A percentile compares a stretch with the other conserved stretches of the same genome.
These are phyloP conservation scores for Physella acuta DNA, from an alignment of 1,140 invertebrate genomes.

Conservation along the genomic window DNA sequence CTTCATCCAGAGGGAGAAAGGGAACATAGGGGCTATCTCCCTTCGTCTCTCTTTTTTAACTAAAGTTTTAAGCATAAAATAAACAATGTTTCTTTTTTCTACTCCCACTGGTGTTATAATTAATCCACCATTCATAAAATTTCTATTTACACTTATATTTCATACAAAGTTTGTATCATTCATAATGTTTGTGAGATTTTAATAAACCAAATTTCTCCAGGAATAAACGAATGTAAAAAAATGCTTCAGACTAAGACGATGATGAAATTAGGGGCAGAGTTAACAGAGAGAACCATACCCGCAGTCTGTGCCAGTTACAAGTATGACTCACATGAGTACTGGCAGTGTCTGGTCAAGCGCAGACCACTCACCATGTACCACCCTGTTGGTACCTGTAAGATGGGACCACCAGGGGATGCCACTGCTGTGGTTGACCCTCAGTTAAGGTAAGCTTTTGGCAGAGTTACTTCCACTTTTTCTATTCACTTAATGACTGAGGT, in stretches of 20 bases:
- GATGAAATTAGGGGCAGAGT: conserved; percentile 24
- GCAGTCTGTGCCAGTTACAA: conserved; percentile 26
- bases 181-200: too few relatives aligned
- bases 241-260: conserved; percentile 12
- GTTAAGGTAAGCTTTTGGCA: conserved; percentile 59
- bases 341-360: conserved; percentile 51
- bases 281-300: background rate
- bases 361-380: conserved; percentile 74
- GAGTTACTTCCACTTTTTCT: too few relatives aligned
- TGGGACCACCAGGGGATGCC: conserved; percentile 83
- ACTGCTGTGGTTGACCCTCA: conserved; percentile 85
- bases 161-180: too few relatives aligned
- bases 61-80: too few relatives aligned
- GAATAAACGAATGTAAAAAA: conserved; percentile 18
- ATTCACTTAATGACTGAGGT: too few relatives aligned
- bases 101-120: background rate
- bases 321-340: conserved; percentile 48
- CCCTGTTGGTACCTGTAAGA: conserved; percentile 86
- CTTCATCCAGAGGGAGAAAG: too few relatives aligned
- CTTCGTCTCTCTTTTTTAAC: too few relatives aligned
- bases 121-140: background rate
- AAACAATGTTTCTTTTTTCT: too few relatives aligned
- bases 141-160: too few relatives aligned
- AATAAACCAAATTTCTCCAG: too few relatives aligned
- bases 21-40: too few relatives aligned